These are phyloP conservation scores for Asteroscopus sphinx DNA, from an alignment of 2,888 invertebrate genomes.

Conservation along the genomic window DNA sequence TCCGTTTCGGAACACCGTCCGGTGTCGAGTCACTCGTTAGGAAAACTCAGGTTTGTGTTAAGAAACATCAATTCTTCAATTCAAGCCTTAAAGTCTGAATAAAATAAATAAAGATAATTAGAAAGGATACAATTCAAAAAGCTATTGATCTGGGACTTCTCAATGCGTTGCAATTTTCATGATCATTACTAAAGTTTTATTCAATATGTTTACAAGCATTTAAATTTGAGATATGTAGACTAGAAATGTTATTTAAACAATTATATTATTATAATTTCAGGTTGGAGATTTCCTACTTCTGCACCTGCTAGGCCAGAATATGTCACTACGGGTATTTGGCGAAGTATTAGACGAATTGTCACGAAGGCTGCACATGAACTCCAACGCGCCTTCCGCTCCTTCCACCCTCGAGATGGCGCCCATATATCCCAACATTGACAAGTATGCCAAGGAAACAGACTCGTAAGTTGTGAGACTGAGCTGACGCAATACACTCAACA, in stretches of 20 bases:
- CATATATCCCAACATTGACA: conserved; percentile 94
- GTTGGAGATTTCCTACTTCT: conserved; percentile 96
- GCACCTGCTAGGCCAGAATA: conserved; percentile 95
- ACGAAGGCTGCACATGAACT: conserved; percentile 92
- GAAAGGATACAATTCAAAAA: too few species aligned
- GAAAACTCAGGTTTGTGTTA: conserved; percentile 93
- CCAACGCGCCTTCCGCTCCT: conserved; percentile 95
- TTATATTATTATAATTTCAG: conserved; percentile 81
- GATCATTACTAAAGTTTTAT: too few species aligned
- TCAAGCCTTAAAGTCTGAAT: too few species aligned
- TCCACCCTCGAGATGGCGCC: conserved; percentile 96
- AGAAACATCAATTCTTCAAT: too few species aligned
- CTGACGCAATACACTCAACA: conserved; percentile 51
- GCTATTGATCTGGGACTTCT: too few species aligned
- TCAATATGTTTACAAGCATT: too few species aligned
- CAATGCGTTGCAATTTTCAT: too few species aligned
- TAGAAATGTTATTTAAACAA: neutral
- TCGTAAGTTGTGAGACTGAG: conserved; percentile 89
- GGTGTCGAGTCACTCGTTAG: conserved; percentile 94
- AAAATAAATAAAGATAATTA: neutral
- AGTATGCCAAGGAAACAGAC: conserved; percentile 95
- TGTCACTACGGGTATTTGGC: conserved; percentile 94
- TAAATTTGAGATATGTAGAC: too few species aligned
- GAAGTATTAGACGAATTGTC: conserved; percentile 95
- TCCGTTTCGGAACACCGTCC: conserved; percentile 93